Percentiles rank a stretch among this genome's conserved stretches.
phyloP scores from a whole-genome alignment of 2,888 invertebrate genomes.

The Philopedon plagiatum region DNA sequence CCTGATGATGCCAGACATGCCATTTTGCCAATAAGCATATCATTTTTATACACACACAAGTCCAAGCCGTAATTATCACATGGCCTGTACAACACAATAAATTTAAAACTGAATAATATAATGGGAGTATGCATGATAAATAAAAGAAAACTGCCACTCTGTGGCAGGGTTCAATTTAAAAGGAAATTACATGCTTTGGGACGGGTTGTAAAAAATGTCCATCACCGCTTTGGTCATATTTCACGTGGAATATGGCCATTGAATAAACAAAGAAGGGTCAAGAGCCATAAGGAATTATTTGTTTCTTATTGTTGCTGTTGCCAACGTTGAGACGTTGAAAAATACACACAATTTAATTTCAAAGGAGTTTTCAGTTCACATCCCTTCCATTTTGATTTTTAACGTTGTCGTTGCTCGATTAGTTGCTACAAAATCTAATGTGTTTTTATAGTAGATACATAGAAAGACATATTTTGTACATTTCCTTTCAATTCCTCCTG shows the following conservation, averaged over 20 bases:
- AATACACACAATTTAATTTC: too few species aligned
- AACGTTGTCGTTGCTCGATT: too few species aligned
- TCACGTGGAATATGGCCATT: constrained; percentile 54
- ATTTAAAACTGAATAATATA: constrained; percentile 43
- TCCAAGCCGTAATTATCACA: constrained; percentile 43
- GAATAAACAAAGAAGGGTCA: constrained; percentile 56
- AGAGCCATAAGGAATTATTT: constrained; percentile 6
- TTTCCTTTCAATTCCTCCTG: too few species aligned
- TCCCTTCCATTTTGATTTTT: too few species aligned
- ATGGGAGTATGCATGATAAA: constrained; percentile 47
- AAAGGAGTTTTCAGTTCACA: too few species aligned
- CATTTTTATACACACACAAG: constrained; percentile 38
- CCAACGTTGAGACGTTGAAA: not conserved
- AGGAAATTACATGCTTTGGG: constrained; percentile 57
- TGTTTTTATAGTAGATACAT: too few species aligned
- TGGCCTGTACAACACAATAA: constrained; percentile 38
- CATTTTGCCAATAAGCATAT: constrained; percentile 34
- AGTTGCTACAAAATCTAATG: too few species aligned
- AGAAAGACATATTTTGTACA: too few species aligned
- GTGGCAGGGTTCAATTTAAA: constrained; percentile 55
- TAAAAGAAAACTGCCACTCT: constrained; percentile 43
- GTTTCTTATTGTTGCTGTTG: not conserved
- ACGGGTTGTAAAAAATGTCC: constrained; percentile 58
- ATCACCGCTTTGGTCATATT: constrained; percentile 56
- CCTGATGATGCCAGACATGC: not conserved